Percentiles rank a stretch among this genome's conserved stretches.
phyloP scores from a whole-genome alignment of 2,113 vertebrate genomes.

The Aspidoscelis tigris region DNA sequence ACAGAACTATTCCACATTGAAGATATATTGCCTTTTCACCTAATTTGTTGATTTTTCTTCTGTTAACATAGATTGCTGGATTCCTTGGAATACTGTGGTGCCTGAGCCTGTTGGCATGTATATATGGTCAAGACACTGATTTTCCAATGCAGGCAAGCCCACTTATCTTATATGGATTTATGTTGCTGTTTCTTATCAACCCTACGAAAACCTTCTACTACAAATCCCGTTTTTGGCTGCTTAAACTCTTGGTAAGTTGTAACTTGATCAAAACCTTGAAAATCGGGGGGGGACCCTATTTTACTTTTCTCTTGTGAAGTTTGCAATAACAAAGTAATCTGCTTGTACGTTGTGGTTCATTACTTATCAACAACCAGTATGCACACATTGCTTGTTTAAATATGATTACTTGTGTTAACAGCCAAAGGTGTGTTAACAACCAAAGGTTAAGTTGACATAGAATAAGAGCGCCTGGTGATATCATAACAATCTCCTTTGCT shows the following conservation, averaged over 20 bases:
- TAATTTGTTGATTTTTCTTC: slow-evolving; percentile 16
- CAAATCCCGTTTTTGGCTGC: slow-evolving; percentile 99
- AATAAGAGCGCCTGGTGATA: slow-evolving; percentile 18
- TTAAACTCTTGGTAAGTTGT: slow-evolving; percentile 93
- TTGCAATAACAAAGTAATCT: slow-evolving; percentile 39
- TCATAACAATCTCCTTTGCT: slow-evolving; percentile 21
- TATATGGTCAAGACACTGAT: slow-evolving; percentile 85
- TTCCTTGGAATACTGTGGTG: slow-evolving; percentile 97
- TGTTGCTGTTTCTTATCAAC: slow-evolving; percentile 97
- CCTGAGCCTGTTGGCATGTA: slow-evolving; percentile 94
- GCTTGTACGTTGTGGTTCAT: slow-evolving; percentile 37
- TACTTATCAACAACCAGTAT: slow-evolving; percentile 46
- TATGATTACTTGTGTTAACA: slow-evolving; percentile 32
- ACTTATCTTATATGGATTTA: slow-evolving; percentile 94
- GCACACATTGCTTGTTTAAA: slow-evolving; percentile 32
- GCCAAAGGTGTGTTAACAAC: slow-evolving; percentile 13
- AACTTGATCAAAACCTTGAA: slow-evolving; percentile 29
- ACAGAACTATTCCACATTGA: slow-evolving; percentile 35
- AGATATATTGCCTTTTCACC: slow-evolving; percentile 44
- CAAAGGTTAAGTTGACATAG: slow-evolving; percentile 30
- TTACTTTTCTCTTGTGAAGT: slow-evolving; percentile 16
- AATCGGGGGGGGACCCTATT: too few species aligned
- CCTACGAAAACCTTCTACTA: slow-evolving; percentile 98
- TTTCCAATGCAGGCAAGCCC: slow-evolving; percentile 94
- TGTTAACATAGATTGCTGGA: slow-evolving; percentile 86